Conservation (phyloP, 2,888 invertebrate species). For the Odontothrips loti region DNA sequence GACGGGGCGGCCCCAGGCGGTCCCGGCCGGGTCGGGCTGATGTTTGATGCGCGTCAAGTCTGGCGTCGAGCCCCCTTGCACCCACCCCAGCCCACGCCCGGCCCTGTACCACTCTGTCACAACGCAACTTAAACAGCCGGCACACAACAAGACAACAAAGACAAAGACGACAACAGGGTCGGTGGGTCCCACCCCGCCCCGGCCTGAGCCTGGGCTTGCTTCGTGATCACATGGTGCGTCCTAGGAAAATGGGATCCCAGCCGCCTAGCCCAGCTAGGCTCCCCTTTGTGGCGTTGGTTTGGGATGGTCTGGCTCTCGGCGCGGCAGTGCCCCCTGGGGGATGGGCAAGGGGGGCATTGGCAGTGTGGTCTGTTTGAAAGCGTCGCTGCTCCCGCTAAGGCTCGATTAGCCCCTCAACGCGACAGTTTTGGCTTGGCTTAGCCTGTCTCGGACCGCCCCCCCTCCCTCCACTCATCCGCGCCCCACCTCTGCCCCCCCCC, state of each 20-base stretch:
- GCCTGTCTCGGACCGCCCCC: neutral
- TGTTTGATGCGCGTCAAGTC: neutral
- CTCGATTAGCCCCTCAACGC: constrained; percentile 15
- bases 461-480: neutral
- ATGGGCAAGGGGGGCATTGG: too few relatives aligned
- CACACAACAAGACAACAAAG: neutral
- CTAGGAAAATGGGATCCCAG: too few relatives aligned
- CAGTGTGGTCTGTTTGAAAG: neutral
- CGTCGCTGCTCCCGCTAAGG: neutral
- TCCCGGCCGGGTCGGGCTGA: neutral
- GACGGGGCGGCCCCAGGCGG: neutral
- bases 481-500: neutral
- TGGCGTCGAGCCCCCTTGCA: neutral
- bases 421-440: neutral
- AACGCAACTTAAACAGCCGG: neutral
- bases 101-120: neutral
- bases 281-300: neutral
- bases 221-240: too few relatives aligned
- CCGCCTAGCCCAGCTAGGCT: neutral
- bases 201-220: too few relatives aligned
- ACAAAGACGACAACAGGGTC: neutral
- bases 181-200: too few relatives aligned
- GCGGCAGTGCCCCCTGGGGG: neutral
- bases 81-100: neutral
- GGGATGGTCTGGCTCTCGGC: neutral